A percentile compares a stretch with the other conserved stretches of the same genome.
phyloP scores from a whole-genome alignment of 2,888 invertebrate genomes.

The Lithosia quadra region DNA sequence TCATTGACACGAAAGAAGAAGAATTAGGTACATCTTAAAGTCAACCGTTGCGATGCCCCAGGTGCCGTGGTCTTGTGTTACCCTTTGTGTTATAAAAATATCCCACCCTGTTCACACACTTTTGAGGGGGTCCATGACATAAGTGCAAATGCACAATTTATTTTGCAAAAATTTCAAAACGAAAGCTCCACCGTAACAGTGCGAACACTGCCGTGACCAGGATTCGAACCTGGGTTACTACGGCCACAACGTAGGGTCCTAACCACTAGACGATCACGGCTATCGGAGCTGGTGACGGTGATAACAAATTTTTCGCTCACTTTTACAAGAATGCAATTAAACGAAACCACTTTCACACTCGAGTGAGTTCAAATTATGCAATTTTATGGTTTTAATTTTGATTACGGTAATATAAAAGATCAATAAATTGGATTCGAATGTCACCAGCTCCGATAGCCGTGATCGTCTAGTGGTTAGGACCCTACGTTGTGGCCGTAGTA shows the following conservation, averaged over 20 bases:
- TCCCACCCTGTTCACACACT: not conserved
- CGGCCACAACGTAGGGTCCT: slow-evolving; percentile 92
- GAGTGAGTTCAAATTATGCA: slow-evolving; percentile 7
- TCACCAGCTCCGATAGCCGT: slow-evolving; percentile 57
- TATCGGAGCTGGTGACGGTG: slow-evolving; percentile 83
- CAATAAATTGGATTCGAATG: slow-evolving; percentile 49
- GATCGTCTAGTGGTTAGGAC: slow-evolving; percentile 88
- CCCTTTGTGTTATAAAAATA: not conserved
- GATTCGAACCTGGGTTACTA: slow-evolving; percentile 92
- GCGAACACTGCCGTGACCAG: slow-evolving; percentile 77
- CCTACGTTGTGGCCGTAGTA: slow-evolving; percentile 92
- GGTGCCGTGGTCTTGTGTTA: too few species aligned
- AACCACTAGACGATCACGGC: slow-evolving; percentile 92
- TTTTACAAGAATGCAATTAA: slow-evolving; percentile 11
- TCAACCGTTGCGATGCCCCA: not conserved
- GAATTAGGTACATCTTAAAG: not conserved
- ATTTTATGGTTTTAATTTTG: not conserved
- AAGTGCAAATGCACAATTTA: not conserved
- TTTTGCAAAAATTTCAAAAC: not conserved
- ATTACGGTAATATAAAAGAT: not conserved
- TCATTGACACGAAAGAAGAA: too few species aligned
- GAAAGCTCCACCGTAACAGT: slow-evolving; percentile 16
- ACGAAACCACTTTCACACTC: slow-evolving; percentile 15
- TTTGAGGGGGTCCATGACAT: not conserved
- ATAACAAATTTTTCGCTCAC: slow-evolving; percentile 63